Conservation (phyloP, 1,140 invertebrate genomes). For the Oryctes rhinoceros region DNA sequence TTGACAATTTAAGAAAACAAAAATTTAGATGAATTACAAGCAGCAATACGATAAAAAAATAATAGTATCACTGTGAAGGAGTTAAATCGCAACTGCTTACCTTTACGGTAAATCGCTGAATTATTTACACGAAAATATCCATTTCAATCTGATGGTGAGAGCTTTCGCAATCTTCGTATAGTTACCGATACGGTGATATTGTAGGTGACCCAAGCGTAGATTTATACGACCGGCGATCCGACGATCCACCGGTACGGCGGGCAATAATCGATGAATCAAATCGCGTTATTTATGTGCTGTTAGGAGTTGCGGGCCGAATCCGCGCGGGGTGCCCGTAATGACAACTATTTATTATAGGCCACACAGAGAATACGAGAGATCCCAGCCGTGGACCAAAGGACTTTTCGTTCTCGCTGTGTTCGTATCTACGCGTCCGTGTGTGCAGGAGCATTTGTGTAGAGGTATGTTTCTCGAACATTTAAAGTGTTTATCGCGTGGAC, state of each 20-base stretch:
- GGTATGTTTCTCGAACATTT: background rate
- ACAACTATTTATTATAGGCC: slow-evolving; percentile 15
- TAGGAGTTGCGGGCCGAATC: slow-evolving; percentile 1
- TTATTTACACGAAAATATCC: too few species aligned
- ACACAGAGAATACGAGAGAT: slow-evolving; percentile 3
- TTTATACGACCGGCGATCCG: background rate
- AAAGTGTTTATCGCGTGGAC: background rate
- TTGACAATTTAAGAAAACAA: too few species aligned
- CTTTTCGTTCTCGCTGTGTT: background rate
- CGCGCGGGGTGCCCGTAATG: slow-evolving; percentile 5
- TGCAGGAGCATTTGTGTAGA: background rate
- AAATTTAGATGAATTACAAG: too few species aligned
- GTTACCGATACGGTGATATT: too few species aligned
- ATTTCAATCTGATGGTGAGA: too few species aligned
- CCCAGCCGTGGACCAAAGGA: background rate
- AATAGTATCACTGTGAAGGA: too few species aligned
- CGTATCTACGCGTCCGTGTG: background rate
- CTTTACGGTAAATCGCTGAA: too few species aligned
- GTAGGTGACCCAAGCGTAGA: too few species aligned
- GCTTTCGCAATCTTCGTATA: too few species aligned
- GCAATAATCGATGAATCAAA: slow-evolving; percentile 9
- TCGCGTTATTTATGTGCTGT: slow-evolving; percentile 6
- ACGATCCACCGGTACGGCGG: background rate
- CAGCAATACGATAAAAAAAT: too few species aligned
- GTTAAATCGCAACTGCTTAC: too few species aligned